Evolutionary conservation across 2,113 vertebrate species (phyloP).

Genomic region (Ornithorhynchus anatinus): DNA sequence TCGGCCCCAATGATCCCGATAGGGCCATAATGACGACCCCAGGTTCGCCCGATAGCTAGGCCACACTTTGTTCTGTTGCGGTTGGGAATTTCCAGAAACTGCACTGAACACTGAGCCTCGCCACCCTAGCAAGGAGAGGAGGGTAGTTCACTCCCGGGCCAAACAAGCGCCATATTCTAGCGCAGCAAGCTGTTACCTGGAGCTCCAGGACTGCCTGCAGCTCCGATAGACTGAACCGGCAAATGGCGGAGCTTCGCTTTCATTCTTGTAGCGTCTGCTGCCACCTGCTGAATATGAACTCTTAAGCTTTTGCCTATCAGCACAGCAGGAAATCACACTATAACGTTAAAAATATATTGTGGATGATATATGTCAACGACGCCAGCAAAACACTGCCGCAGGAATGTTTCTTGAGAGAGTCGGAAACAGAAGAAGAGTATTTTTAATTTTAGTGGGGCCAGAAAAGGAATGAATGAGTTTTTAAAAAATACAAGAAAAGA

Average conservation of each 20-base stretch:
- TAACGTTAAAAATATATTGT: accelerated
- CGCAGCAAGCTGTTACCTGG: background rate
- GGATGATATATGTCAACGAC: accelerated
- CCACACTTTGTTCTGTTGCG: too few species aligned
- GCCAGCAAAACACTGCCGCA: background rate
- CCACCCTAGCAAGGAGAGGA: accelerated
- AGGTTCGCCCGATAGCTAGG: too few species aligned
- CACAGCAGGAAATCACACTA: background rate
- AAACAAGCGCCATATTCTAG: background rate
- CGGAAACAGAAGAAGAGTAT: slow-evolving; percentile 1
- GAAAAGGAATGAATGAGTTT: background rate
- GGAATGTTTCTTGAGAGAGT: background rate
- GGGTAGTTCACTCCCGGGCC: background rate
- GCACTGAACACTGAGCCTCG: background rate
- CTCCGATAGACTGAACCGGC: background rate
- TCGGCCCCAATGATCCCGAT: too few species aligned
- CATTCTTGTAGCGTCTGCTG: background rate
- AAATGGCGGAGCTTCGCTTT: background rate
- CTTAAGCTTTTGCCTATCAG: background rate
- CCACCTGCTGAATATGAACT: background rate
- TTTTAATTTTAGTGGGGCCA: background rate
- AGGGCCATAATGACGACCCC: too few species aligned
- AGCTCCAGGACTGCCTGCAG: background rate
- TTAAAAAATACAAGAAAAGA: slow-evolving; percentile 1
- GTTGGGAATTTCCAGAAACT: slow-evolving; percentile 16